Conservation (phyloP, 2,797 vertebrate genomes). For the Taeniopygia guttata region DNA sequence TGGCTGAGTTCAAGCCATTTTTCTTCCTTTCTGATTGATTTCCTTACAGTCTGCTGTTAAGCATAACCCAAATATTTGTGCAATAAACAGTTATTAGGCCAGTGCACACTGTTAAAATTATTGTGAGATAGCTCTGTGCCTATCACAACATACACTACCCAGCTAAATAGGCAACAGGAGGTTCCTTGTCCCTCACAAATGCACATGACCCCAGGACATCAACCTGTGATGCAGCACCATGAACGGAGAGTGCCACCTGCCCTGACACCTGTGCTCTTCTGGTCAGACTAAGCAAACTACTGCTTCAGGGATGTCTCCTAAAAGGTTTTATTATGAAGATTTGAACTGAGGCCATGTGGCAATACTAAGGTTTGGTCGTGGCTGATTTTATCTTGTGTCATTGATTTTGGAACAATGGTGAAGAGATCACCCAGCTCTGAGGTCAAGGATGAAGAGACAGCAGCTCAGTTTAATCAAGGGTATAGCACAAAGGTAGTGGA, state of each 20-base stretch:
- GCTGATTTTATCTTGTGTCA: background rate
- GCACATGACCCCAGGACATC: background rate
- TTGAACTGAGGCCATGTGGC: background rate
- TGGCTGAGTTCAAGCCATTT: slow-evolving; percentile 23
- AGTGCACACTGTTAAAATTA: background rate
- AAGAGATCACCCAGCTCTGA: background rate
- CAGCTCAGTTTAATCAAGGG: background rate
- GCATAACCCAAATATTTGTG: slow-evolving; percentile 9
- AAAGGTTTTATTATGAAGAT: background rate
- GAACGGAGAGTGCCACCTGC: rapidly evolving
- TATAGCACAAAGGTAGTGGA: background rate
- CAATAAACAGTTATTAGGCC: background rate
- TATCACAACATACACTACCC: background rate
- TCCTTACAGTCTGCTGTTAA: background rate
- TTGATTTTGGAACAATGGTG: background rate
- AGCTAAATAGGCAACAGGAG: background rate
- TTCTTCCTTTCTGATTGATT: slow-evolving; percentile 33
- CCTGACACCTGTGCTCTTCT: background rate
- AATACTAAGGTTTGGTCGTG: background rate
- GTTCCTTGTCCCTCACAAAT: background rate
- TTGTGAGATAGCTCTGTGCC: background rate
- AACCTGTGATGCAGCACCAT: background rate
- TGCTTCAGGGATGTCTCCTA: background rate
- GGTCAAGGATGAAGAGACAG: background rate
- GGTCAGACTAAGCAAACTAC: background rate